Conservation (phyloP, 1,140 invertebrate genomes). For the Drosophila cardini region DNA sequence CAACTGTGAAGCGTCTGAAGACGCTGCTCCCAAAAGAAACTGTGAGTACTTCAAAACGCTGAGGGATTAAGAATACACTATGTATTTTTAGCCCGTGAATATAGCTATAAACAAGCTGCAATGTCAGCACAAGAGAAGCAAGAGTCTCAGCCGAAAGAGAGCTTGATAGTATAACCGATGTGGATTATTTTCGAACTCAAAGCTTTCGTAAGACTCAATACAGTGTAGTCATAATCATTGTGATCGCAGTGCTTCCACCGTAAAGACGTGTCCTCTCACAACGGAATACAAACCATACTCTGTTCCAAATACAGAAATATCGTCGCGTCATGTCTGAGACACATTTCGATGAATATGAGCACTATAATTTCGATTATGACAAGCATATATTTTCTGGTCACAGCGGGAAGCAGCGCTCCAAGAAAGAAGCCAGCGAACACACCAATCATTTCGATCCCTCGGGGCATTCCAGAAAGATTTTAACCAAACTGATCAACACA, state of each 20-base stretch:
- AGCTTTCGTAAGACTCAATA: slow-evolving; percentile 27
- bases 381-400: slow-evolving; percentile 93
- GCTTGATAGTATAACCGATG: no score
- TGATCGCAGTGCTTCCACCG: slow-evolving; percentile 2
- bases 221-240: slow-evolving; percentile 14
- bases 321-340: slow-evolving; percentile 76
- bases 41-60: neutral
- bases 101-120: no score
- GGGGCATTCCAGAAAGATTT: slow-evolving; percentile 95
- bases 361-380: slow-evolving; percentile 95
- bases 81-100: no score
- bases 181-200: neutral
- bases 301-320: neutral
- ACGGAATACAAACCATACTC: neutral
- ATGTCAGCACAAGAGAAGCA: no score
- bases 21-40: slow-evolving; percentile 56
- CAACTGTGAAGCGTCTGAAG: slow-evolving; percentile 56
- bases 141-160: slow-evolving; percentile 6
- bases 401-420: slow-evolving; percentile 93
- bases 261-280: slow-evolving; percentile 16
- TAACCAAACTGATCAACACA: slow-evolving; percentile 93
- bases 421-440: slow-evolving; percentile 93
- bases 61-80: no score
- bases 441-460: slow-evolving; percentile 95
- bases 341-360: slow-evolving; percentile 95